Conservation (phyloP, 2,888 invertebrate species). For the Heliconius aoede region DNA sequence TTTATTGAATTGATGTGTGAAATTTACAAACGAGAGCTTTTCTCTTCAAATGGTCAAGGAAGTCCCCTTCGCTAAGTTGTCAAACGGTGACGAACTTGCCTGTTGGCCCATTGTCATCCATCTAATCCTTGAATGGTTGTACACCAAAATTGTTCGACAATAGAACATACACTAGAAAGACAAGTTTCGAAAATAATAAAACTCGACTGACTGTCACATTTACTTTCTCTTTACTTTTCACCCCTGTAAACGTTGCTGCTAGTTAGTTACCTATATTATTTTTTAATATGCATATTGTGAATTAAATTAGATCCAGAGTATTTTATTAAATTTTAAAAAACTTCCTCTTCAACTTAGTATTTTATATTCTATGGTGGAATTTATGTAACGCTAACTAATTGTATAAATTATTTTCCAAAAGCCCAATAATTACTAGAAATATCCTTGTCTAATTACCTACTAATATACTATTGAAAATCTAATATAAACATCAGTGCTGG, state of each 20-base stretch:
- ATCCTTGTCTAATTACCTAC: background rate
- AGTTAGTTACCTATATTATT: constrained; percentile 63
- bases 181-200: constrained; percentile 74
- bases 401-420: background rate
- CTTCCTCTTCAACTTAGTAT: constrained; percentile 48
- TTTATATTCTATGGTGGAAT: background rate
- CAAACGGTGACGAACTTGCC: constrained; percentile 69
- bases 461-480: background rate
- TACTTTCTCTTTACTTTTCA: constrained; percentile 68
- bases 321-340: constrained; percentile 61
- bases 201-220: constrained; percentile 63
- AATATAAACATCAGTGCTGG: background rate
- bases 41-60: constrained; percentile 57
- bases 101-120: constrained; percentile 64
- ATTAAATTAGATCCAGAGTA: constrained; percentile 60
- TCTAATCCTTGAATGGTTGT: constrained; percentile 75
- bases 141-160: constrained; percentile 68
- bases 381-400: constrained; percentile 1
- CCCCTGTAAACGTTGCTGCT: constrained; percentile 54
- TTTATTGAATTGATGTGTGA: constrained; percentile 23
- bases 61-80: constrained; percentile 65
- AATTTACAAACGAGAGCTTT: constrained; percentile 42
- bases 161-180: constrained; percentile 65
- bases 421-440: background rate
- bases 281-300: constrained; percentile 55